Evolutionary conservation across 2,888 invertebrate species (phyloP), one percentile per base, ranked within the genome.

Genomic region (Neoaliturus tenellus): DNA sequence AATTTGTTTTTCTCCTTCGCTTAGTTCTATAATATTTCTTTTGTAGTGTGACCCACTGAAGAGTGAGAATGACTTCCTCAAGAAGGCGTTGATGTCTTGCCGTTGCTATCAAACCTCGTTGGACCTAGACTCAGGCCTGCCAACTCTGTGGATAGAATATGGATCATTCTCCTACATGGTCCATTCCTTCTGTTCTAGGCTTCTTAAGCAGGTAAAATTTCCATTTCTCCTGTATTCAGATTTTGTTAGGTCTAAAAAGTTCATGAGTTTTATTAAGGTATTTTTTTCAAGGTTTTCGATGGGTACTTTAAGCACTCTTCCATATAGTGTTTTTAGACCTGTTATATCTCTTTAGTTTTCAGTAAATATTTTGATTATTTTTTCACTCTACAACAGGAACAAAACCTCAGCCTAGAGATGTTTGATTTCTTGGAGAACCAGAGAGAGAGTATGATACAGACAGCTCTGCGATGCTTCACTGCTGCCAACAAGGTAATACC

Each of bases 141-240:
- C 94, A 71, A 93, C 95, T 80, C 91, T 98, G 88, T 96, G 97
- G 96, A 96, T 98, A 81, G 98, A 99, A 90, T 97, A 95, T 89
- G 98, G 98, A 1, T 95, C 95, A 44, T 96, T 98, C 88, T 96
- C 96, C 1, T 99, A 98, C 89, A 95, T 95, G 87, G 94, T 98
- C 20, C 97, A 98, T 90, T 97, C 98, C 0, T 97, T 96, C 90
- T 97, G 97, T 89, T 98, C 98, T 0, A 93, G 98, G 84, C 92
- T 96, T 81, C 91, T 98, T 80, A 97, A 97, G 90, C 95, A 95
- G 90, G 96, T 96, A 82, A 62, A n/a, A n/a, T n/a, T n/a, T n/a
- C n/a, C n/a, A n/a, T n/a, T n/a, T n/a, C n/a, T n/a, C n/a, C n/a
- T n/a, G n/a, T n/a, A n/a, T n/a, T n/a, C n/a, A n/a, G n/a, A n/a